Base-by-base conservation (phyloP, 2,113 vertebrate genomes). In the Scopus umbretta region DNA sequence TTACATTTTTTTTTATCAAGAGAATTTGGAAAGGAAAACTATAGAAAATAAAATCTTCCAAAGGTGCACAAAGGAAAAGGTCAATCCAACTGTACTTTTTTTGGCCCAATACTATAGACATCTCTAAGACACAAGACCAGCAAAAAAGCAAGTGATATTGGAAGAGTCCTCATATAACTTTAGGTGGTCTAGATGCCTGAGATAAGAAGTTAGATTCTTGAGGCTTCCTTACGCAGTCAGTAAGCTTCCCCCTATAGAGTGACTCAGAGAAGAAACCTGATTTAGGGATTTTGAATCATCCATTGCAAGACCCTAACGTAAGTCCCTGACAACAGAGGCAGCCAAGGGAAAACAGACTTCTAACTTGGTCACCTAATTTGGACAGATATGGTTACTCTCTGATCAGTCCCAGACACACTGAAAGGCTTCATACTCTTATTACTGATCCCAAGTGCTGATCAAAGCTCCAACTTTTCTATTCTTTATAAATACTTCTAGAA, bases 251-350 rank as follows among this genome's bases (percentile, higher is more conserved):
- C 6, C 10, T 58, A 36, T 27, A 52, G 65, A 42, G 20, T 20
- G 43, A 75, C 36, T 53, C 47, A 55, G 61, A 67, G 38, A 82
- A n/a, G 16, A 86, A 78, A 79, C 5, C 2, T 29, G 5, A 63
- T 52, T 55, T 45, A 47, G 34, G 16, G 25, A 86, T 50, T 90
- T 63, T 80, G 58, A 90, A 16, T 55, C 16, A 38, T 52, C 15
- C 3, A 1, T 50, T 3, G 0, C 19, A 45, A 59, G 52, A 82
- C 47, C 14, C 34, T 86, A 61, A 47, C 1, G 0, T 15, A 62
- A 74, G 18, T 66, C 18, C 13, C 61, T 86, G 32, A 34, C 16
- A 61, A 36, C 4, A 7, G 40, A 86, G 34, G 12, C 18, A 76
- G 53, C 16, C 30, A 72, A 76, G 20, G 20, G 7, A 56, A 70